Evolutionary conservation across 2,888 invertebrate genomes (phyloP), one percentile per base, ranked within the genome.

Genomic region (Sphecodes monilicornis): DNA sequence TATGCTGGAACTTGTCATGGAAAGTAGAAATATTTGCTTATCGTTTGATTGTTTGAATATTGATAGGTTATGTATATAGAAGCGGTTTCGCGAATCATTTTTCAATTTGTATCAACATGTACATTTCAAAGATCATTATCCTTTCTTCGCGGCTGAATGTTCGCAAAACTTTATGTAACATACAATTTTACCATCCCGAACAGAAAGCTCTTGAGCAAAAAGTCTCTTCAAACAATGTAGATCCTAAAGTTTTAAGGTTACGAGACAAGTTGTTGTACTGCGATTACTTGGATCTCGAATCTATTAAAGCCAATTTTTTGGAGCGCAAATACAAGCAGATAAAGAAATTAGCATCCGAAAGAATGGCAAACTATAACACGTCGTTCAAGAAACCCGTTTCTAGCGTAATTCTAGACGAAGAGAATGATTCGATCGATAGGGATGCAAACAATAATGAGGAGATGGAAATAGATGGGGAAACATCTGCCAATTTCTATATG

Each of bases 331-430:
- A 92, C 1, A 5, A 1, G 3, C 22, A 22, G 18, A 11, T 5
- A 0, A 3, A 32, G 73, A 60, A 0, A 1, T 0, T 0, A n/a
- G 1, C 1, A 2, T 4, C 8, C 18, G 3, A 13, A 39, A 91
- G 92, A 41, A 88, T 91, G 10, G 78, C 1, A 22, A 39, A 4
- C 2, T 4, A 3, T 8, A 16, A 46, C 1, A 29, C 94, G 91
- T 54, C 86, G 0, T 39, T 72, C 76, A 0, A 92, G 90, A 68
- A 92, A 95, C 64, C 86, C 0, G 95, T 96, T 0, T 91, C 96
- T 72, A 96, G 97, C 0, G 74, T 96, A 5, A 93, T 96, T 0
- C 91, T 97, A 82, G 95, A 82, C 6, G 2, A 36, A 11, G 13
- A 11, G 11, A 1, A 70, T 0, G 39, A 41, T 90, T 46, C 29